phyloP scores from a whole-genome alignment of 2,888 invertebrate genomes.

The Drymonia ruficornis region DNA sequence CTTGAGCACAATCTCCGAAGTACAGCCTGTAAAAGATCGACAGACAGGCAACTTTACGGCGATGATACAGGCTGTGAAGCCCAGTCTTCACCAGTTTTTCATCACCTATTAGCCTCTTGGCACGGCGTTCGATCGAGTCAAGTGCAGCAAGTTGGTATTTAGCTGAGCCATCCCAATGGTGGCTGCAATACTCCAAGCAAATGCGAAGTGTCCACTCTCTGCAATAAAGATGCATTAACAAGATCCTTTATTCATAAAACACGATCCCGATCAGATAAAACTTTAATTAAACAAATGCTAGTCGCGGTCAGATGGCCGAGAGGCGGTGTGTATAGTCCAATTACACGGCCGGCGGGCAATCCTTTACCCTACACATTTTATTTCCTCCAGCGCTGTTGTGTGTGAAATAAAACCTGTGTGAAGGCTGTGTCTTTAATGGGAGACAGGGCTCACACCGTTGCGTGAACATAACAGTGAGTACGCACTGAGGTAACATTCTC shows the following conservation, averaged over 20 bases:
- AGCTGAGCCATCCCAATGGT: no score
- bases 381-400: constrained; percentile 31
- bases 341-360: constrained; percentile 27
- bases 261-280: background rate
- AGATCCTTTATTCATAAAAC: background rate
- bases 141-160: no score
- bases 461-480: constrained; percentile 10
- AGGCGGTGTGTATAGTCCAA: constrained; percentile 23
- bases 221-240: background rate
- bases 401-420: constrained; percentile 43
- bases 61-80: no score
- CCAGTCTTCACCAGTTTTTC: no score
- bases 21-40: no score
- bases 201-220: no score
- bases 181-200: no score
- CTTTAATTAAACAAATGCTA: constrained; percentile 1
- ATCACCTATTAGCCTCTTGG: no score
- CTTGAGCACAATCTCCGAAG: no score
- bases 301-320: constrained; percentile 1
- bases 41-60: no score
- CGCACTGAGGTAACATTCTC: background rate
- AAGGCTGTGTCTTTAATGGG: constrained; percentile 46
- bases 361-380: constrained; percentile 37
- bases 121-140: no score
- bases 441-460: constrained; percentile 33